These are phyloP conservation scores for Hemibagrus guttatus DNA, from an alignment of 2,797 vertebrate species.

Conservation along the genomic window DNA sequence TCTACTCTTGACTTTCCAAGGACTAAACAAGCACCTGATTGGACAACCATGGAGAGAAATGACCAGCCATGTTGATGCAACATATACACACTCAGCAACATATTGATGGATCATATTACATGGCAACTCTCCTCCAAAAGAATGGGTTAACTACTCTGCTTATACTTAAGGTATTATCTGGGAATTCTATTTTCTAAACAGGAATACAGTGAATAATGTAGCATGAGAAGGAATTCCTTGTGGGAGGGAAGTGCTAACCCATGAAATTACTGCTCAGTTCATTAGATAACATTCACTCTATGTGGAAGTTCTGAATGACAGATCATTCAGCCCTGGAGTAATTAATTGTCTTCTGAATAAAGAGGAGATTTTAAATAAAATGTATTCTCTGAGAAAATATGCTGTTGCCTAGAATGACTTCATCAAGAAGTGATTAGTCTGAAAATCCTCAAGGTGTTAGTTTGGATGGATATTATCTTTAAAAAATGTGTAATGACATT, in stretches of 20 bases:
- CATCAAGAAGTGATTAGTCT: background rate
- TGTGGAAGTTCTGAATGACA: background rate
- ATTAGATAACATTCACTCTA: background rate
- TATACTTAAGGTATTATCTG: background rate
- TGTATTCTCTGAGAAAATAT: background rate
- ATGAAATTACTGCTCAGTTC: slow-evolving; percentile 1
- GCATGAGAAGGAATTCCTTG: background rate
- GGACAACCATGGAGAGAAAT: background rate
- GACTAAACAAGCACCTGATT: background rate
- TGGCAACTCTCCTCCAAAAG: background rate
- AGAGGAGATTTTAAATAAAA: background rate
- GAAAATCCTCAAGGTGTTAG: background rate
- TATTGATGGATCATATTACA: background rate
- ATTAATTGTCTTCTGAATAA: background rate
- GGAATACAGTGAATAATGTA: background rate
- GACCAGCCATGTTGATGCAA: background rate
- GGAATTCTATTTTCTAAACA: background rate
- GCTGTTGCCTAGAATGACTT: background rate
- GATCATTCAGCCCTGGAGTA: background rate
- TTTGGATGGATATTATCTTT: background rate
- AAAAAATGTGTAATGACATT: background rate
- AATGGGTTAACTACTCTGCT: background rate
- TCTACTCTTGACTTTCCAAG: background rate
- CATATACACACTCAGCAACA: background rate
- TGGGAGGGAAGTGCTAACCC: background rate